These are phyloP conservation scores for Drosophila nikananu DNA, from an alignment of 1,140 invertebrate genomes.

Conservation along the genomic window DNA sequence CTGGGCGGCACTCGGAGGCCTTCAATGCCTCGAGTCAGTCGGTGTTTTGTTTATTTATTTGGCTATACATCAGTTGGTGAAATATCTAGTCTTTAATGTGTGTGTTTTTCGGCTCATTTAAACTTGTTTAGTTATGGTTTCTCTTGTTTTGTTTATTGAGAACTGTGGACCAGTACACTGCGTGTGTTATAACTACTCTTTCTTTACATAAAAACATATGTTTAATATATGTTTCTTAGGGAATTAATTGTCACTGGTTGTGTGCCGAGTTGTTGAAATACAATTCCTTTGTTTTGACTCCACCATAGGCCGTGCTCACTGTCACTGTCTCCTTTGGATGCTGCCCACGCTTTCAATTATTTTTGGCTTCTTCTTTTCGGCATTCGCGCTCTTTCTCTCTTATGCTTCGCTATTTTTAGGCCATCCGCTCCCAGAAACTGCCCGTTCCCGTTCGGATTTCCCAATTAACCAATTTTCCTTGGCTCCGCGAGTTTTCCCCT, in stretches of 20 bases:
- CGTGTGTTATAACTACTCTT: not conserved
- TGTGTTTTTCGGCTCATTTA: not conserved
- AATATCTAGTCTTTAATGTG: not conserved
- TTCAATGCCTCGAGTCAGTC: not conserved
- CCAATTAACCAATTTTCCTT: slow-evolving; percentile 27
- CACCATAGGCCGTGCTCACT: slow-evolving; percentile 5
- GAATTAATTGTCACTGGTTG: not conserved
- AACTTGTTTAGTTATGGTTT: not conserved
- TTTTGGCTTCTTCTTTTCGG: slow-evolving; percentile 48
- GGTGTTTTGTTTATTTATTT: slow-evolving; percentile 1
- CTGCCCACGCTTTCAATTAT: slow-evolving; percentile 59
- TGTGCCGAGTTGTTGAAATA: not conserved
- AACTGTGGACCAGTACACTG: not conserved
- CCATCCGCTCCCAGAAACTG: slow-evolving; percentile 30
- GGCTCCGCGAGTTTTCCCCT: not conserved
- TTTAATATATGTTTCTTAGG: not conserved
- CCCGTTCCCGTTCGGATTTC: slow-evolving; percentile 25
- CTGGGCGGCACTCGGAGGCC: not conserved
- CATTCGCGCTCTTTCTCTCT: slow-evolving; percentile 31
- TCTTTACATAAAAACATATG: not conserved
- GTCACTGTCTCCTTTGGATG: slow-evolving; percentile 30
- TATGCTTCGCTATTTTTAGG: slow-evolving; percentile 64
- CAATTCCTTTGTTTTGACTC: not conserved
- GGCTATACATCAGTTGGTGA: not conserved
- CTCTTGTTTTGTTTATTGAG: not conserved